A percentile compares a stretch with the other conserved stretches of the same genome.
These are phyloP conservation scores for Grantiella picta DNA, from an alignment of 2,113 vertebrate genomes.

Conservation along the genomic window DNA sequence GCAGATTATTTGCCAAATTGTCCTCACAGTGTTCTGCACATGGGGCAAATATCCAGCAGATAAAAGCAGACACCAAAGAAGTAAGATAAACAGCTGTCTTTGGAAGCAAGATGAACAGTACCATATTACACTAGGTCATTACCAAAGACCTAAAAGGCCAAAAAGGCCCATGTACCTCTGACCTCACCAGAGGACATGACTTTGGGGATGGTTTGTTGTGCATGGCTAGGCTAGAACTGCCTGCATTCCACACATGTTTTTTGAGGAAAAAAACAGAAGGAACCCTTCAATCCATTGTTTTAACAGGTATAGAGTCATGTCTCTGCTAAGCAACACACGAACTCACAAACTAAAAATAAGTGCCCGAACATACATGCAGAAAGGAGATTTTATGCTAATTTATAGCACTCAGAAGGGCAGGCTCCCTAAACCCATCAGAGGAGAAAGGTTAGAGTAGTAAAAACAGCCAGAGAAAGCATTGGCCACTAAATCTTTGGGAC, in stretches of 20 bases:
- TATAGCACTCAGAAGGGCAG: neutral
- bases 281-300: neutral
- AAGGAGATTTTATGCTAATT: neutral
- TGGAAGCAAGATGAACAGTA: neutral
- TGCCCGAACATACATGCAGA: neutral
- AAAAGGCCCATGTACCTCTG: neutral
- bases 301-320: neutral
- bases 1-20: neutral
- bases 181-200: neutral
- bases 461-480: neutral
- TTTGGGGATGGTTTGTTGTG: neutral
- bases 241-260: neutral
- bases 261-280: neutral
- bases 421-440: neutral
- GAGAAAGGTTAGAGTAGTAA: neutral
- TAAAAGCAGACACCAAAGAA: neutral
- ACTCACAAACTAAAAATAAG: neutral
- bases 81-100: neutral
- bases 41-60: neutral
- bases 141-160: neutral
- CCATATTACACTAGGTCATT: neutral
- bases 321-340: neutral
- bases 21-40: neutral
- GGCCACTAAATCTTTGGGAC: neutral
- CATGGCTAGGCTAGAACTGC: accelerated